phyloP scores from a whole-genome alignment of 2,888 invertebrate species.

The Gymnoscelis rufifasciata region DNA sequence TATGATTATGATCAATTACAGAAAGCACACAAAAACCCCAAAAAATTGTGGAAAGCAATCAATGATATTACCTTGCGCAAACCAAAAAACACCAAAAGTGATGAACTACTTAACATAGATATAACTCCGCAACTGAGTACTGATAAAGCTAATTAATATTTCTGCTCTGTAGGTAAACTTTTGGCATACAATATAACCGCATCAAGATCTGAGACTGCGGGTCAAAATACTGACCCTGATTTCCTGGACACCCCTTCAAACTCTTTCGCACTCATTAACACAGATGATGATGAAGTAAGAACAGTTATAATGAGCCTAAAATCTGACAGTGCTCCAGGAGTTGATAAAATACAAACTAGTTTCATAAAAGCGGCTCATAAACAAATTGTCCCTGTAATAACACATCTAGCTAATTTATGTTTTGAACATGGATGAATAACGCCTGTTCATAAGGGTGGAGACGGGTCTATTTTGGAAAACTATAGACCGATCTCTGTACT shows the following conservation, averaged over 20 bases:
- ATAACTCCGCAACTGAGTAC: background rate
- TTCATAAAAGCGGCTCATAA: background rate
- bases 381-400: too few relatives aligned
- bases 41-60: background rate
- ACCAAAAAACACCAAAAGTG: background rate
- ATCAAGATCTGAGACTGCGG: background rate
- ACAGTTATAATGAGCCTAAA: background rate
- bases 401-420: too few relatives aligned
- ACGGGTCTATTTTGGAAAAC: slow-evolving; percentile 4
- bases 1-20: background rate
- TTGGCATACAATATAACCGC: background rate
- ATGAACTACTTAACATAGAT: background rate
- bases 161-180: background rate
- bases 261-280: background rate
- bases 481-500: slow-evolving; percentile 21
- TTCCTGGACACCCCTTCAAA: background rate
- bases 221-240: background rate
- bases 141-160: background rate
- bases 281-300: background rate
- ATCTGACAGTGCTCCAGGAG: background rate
- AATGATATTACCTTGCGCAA: background rate
- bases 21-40: background rate
- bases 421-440: background rate
- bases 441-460: slow-evolving; percentile 3
- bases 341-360: background rate